Conservation (phyloP, 2,113 vertebrate species). For the Pagrus major region DNA sequence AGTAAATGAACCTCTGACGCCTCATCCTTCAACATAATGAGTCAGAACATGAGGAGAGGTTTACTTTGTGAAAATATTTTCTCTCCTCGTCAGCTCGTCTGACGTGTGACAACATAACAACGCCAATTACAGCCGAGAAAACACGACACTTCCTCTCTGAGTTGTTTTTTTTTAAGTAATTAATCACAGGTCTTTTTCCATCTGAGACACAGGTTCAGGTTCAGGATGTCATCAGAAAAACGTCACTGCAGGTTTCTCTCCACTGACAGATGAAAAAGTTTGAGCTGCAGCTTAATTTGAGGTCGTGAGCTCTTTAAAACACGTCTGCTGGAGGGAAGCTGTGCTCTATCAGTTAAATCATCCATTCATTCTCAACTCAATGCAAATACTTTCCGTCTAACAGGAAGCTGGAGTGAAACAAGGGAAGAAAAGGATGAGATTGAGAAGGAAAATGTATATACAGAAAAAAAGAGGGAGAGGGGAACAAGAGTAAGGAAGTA, state of each 20-base stretch:
- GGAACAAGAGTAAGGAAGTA: not conserved
- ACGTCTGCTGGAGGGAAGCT: not conserved
- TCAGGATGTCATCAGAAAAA: not conserved
- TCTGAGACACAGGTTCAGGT: not conserved
- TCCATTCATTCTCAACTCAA: not conserved
- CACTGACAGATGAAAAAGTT: not conserved
- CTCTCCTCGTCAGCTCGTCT: not conserved
- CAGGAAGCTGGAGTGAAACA: not conserved
- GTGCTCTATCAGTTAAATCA: not conserved
- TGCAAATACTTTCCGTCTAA: not conserved
- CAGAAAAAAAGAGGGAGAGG: not conserved
- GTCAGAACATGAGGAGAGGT: constrained; percentile 5
- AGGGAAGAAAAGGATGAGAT: too few species aligned
- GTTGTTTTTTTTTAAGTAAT: constrained; percentile 8
- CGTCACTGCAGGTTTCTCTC: not conserved
- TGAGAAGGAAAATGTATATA: not conserved
- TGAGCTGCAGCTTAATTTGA: constrained; percentile 22
- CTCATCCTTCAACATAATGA: constrained; percentile 28
- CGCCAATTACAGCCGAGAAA: constrained; percentile 10
- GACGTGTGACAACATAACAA: constrained; percentile 19
- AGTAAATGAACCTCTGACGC: not conserved
- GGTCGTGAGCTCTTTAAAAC: constrained; percentile 3
- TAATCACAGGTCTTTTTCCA: constrained; percentile 1
- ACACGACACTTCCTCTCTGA: not conserved
- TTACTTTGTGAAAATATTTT: constrained; percentile 5